Evolutionary conservation across 2,797 vertebrate genomes (phyloP), one percentile per base, ranked within the genome.

Genomic region (Cynodonichthys magdalenae): DNA sequence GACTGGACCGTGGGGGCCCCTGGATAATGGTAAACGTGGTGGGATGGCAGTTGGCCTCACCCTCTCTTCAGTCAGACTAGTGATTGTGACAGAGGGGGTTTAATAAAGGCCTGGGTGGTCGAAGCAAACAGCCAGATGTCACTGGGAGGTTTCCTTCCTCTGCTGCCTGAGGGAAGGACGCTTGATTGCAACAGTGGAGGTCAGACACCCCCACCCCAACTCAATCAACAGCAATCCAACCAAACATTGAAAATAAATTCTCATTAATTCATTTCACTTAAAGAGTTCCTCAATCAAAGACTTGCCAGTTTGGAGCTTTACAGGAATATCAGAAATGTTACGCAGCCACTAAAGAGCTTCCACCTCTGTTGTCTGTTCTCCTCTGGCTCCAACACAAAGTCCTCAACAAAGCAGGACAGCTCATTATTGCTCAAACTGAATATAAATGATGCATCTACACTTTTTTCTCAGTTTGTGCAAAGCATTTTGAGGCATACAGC

Each of bases 21-120:
- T 47, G 4, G 55, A 57, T 68, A 56, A 75, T 80, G 80, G 74
- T 72, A 79, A 83, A 83, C 80, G 65, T 63, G 47, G 53, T 59
- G 65, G 53, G 75, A 56, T 51, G 89, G 84, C 92, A 81, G 93
- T 94, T 94, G 84, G 86, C 81, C 84, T 85, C 84, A 76, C 68
- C 77, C 71, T 85, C 82, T 79, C 59, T 3, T 75, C 79, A 83
- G 80, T 75, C 83, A 87, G 80, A 85, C 75, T 80, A 80, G 69
- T 82, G 89, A 92, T 94, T 94, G 93, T 94, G 93, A 94, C 93
- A 94, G 87, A 90, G 77, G 75, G 69, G 83, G 82, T 79, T 92
- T 91, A 91, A 89, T 90, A 90, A 90, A 91, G 86, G 71, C 51
- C 57, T 80, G 80, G 86, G 90, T 89, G 86, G 89, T 92, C 82